Evolutionary conservation across 2,888 invertebrate genomes (phyloP), one percentile per base, ranked within the genome.

Genomic region (Limenitis camilla): DNA sequence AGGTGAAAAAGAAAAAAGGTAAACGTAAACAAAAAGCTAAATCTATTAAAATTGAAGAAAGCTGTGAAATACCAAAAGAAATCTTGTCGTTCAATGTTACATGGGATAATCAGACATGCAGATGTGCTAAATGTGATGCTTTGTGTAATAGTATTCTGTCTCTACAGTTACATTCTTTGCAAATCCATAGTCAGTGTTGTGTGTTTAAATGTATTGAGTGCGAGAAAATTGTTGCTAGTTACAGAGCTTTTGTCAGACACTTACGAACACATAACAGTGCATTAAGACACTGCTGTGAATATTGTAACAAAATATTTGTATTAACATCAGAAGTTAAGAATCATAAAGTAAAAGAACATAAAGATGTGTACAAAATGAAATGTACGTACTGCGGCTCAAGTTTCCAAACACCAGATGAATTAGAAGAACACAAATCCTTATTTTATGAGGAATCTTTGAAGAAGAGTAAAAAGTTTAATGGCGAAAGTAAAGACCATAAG

Each of bases 171-270:
- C 87, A 87, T 60, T 76, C 84, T 0, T 40, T 81, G 38, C 79
- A 86, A 65, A 85, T 83, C 58, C 87, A 86, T 51, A 60, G 71
- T 0, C 66, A 65, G 5, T 87, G 87, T 55, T 82, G 82, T 33
- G 55, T 69, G 0, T 85, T 83, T 46, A 86, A 86, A 58, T 86
- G 86, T 56, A 70, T 78, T 0, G 81, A 83, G 4, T 87, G 87
- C 1, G 66, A 69, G 1, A 83, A 81, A 64, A 71, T 78, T 0
- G 59, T 76, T 0, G 63, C 66, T 0, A 81, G 67, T 39, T 81
- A 70, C 51, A 73, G 75, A 54, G 61, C 71, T 0, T 85, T 85
- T 31, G 58, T 86, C 0, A 78, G 73, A 52, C 87, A 87, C 59
- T 74, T 77, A 1, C 64, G 81, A 5, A 62, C 71, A 36, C 86